Base-by-base conservation (phyloP, 2,888 invertebrate species). In the Orchestes rusci region DNA sequence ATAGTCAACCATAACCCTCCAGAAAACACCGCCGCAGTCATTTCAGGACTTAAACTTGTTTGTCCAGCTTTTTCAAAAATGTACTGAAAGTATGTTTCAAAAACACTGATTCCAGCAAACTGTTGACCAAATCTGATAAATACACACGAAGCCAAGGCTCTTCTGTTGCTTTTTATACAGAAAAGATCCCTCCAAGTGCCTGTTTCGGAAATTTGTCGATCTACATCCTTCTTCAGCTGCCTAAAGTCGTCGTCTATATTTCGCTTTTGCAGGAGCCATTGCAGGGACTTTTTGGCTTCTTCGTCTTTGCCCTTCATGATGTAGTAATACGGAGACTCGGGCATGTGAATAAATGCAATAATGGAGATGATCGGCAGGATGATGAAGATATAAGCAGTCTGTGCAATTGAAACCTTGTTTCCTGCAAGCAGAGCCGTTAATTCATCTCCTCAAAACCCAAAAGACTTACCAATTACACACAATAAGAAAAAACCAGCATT, bases 361-460 rank as follows among this genome's bases (percentile, higher is more conserved):
- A 79, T 63, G 56, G 78, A 76, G 27, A 75, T 54, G 23, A 78
- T 63, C 8, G 80, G 76, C 41, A 79, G 67, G 50, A 73, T 61
- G 53, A 76, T 66, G 59, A 77, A 78, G 60, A 77, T 71, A 42
- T 68, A 68, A 41, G 76, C 76, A 50, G 77, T 67, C 16, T 63
- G 64, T 52, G n/a, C 61, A 65, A 77, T 72, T 46, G 70, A 63
- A 13, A 73, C 73, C 59, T 70, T 74, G 3, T 74, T 74, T 2
- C 43, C 43, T 43, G 23, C 23, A 23, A 23, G n/a, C n/a, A n/a
- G n/a, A n/a, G n/a, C n/a, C n/a, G n/a, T n/a, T n/a, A n/a, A n/a
- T n/a, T n/a, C n/a, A n/a, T n/a, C n/a, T n/a, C n/a, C n/a, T n/a
- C n/a, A n/a, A n/a, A n/a, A n/a, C n/a, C n/a, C n/a, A n/a, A n/a